Evolutionary conservation across 2,113 vertebrate species (phyloP).

Genomic region (Dicaeum eximium): DNA sequence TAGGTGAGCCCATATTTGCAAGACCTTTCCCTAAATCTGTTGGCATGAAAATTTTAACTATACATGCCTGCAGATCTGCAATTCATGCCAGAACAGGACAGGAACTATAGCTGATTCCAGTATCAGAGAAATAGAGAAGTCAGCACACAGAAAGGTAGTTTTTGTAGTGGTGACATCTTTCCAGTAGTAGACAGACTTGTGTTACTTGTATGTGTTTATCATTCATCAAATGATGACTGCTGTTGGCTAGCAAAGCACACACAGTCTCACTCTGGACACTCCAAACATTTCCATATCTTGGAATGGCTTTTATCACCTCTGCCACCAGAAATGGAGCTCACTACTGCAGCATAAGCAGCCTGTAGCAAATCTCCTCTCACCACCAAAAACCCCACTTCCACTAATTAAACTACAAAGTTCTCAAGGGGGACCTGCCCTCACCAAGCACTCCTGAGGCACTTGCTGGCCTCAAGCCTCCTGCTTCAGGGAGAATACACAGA

Average conservation of each 20-base stretch:
- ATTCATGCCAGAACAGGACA: background rate
- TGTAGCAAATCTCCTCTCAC: background rate
- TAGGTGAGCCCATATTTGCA: background rate
- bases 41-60: background rate
- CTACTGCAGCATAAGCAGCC: background rate
- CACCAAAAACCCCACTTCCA: background rate
- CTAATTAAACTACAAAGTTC: background rate
- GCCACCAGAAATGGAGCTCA: background rate
- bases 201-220: background rate
- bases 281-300: background rate
- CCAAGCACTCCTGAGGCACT: background rate
- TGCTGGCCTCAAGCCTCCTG: background rate
- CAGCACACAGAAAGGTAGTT: background rate
- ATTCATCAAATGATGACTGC: background rate
- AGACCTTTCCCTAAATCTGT: background rate
- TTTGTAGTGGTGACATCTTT: background rate
- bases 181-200: background rate
- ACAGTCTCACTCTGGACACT: rapidly evolving
- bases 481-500: background rate
- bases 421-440: background rate
- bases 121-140: background rate
- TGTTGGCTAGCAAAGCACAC: background rate
- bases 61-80: background rate
- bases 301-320: background rate
- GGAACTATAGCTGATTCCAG: background rate